Percentiles rank a stretch among this genome's conserved stretches.
These are phyloP conservation scores for Leptothorax acervorum DNA, from an alignment of 2,888 invertebrate genomes.

Conservation along the genomic window DNA sequence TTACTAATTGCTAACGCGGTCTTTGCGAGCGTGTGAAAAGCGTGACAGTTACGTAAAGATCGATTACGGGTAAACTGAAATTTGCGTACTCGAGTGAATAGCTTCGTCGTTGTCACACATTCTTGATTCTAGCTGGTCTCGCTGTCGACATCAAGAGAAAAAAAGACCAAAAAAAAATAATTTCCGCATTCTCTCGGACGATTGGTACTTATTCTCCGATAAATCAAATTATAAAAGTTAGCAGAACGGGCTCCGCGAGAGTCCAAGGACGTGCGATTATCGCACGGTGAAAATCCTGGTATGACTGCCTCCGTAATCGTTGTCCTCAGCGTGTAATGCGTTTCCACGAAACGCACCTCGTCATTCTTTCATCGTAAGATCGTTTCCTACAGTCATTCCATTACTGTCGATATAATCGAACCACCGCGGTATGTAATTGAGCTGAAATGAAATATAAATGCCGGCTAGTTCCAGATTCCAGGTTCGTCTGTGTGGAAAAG, in stretches of 20 bases:
- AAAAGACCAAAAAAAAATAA: slow-evolving; percentile 26
- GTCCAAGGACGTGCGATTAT: slow-evolving; percentile 57
- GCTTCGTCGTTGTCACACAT: neutral
- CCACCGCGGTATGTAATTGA: slow-evolving; percentile 35
- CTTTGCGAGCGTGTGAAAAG: slow-evolving; percentile 24
- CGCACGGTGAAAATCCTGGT: slow-evolving; percentile 53
- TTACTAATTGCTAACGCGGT: slow-evolving; percentile 9
- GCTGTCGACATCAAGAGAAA: neutral
- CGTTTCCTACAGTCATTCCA: slow-evolving; percentile 54
- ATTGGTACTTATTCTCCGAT: slow-evolving; percentile 55
- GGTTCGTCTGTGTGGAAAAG: neutral
- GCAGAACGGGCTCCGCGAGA: slow-evolving; percentile 41
- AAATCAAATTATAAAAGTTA: slow-evolving; percentile 48
- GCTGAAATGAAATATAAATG: slow-evolving; percentile 47
- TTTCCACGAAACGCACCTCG: slow-evolving; percentile 58
- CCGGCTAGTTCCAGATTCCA: slow-evolving; percentile 24
- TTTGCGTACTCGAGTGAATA: slow-evolving; percentile 62
- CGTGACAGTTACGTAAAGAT: slow-evolving; percentile 1
- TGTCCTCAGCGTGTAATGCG: slow-evolving; percentile 58
- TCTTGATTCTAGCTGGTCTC: neutral
- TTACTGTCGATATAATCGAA: slow-evolving; percentile 48
- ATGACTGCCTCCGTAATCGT: slow-evolving; percentile 51
- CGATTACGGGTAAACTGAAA: slow-evolving; percentile 29
- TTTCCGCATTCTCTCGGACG: slow-evolving; percentile 71
- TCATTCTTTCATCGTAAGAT: slow-evolving; percentile 50